Evolutionary conservation across 1,140 invertebrate genomes (phyloP).

Genomic region (Heliothis virescens): DNA sequence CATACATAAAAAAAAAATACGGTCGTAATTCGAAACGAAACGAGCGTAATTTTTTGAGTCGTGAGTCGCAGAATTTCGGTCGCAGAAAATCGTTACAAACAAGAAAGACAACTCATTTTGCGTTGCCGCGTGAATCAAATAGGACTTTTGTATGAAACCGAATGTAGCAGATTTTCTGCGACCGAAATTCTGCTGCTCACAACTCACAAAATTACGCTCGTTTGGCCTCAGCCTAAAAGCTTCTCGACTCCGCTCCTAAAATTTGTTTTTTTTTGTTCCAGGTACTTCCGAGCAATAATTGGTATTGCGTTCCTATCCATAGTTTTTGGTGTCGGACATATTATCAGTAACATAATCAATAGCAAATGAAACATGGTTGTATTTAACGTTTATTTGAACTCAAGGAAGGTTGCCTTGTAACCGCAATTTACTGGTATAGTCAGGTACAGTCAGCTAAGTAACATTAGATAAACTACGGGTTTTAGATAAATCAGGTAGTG

Average conservation of each 20-base stretch:
- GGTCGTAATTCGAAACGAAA: too few species aligned
- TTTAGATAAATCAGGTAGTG: not conserved
- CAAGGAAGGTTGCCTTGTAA: conserved; percentile 4
- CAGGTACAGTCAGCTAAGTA: not conserved
- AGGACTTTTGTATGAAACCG: too few species aligned
- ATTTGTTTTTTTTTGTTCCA: conserved; percentile 62
- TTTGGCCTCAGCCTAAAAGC: not conserved
- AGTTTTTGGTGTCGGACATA: conserved; percentile 66
- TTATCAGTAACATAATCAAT: conserved; percentile 59
- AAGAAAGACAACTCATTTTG: too few species aligned
- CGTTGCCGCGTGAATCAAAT: too few species aligned
- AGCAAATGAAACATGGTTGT: conserved; percentile 15
- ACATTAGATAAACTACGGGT: not conserved
- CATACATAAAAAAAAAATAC: too few species aligned
- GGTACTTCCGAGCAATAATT: conserved; percentile 77
- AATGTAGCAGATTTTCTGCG: too few species aligned
- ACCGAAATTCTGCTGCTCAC: too few species aligned
- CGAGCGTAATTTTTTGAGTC: too few species aligned
- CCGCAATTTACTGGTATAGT: not conserved
- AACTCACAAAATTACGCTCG: too few species aligned
- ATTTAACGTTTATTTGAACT: conserved; percentile 7
- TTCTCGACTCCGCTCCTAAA: too few species aligned
- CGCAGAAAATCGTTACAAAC: too few species aligned
- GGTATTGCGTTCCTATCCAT: conserved; percentile 66
- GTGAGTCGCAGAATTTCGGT: too few species aligned